Evolutionary conservation across 92 coral and sea anemone genomes (phyloP), one percentile per base, ranked within the genome.

Genomic region (Phenganax marumi): DNA sequence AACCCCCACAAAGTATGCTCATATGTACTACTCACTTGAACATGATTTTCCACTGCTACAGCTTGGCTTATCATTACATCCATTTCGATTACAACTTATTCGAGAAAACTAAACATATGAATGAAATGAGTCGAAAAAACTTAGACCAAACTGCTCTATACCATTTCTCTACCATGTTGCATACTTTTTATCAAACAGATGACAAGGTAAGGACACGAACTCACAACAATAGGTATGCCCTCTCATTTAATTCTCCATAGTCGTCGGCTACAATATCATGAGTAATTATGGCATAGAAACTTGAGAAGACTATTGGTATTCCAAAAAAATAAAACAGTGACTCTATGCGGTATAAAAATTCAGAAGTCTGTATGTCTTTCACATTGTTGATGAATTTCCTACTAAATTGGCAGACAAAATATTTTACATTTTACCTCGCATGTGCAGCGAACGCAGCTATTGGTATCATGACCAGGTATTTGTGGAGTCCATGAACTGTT

Each of bases 401-500:
- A n/a, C n/a, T n/a, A n/a, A n/a, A n/a, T n/a, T n/a, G n/a, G 16
- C 21, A 19, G 17, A 19, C 63, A 14, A 56, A 56, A 56, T 56
- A 8, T 63, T 63, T 63, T 16, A 68, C 47, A 33, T 17, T 19
- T 19, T 76, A 76, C 81, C 68, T 54, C 22, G 58, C 81, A 76
- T 33, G 68, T 76, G 56, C 81, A 76, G 4, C 68, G 68, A 12
- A 57, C 81, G 50, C 81, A 76, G 22, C 65, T n/a, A 12, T 26
- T 23, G 21, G 68, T 23, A 24, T 76, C 50, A 26, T 26, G 53
- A 12, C 68, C 81, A 50, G 81, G 81, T 55, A 56, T 56, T 54
- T 14, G 81, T 24, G 81, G 81, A 54, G 50, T 76, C 68, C 68
- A 76, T 39, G 79, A 74, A 18, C 61, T 74, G 79, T 74, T 74